Conservation (phyloP, 2,888 invertebrate species). For the Athetis lepigone region DNA sequence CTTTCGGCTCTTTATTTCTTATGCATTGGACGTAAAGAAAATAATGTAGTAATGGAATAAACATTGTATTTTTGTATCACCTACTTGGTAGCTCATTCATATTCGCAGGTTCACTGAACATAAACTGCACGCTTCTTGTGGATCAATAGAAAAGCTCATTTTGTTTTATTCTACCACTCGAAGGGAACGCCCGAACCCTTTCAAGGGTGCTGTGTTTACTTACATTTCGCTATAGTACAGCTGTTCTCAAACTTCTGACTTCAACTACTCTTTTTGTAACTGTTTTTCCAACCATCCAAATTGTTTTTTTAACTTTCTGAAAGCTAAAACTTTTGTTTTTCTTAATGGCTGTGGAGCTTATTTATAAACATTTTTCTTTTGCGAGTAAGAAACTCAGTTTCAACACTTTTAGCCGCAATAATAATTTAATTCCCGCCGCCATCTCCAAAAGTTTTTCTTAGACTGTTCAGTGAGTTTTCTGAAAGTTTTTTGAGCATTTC, state of each 20-base stretch:
- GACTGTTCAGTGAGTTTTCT: background rate
- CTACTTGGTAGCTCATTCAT: constrained; percentile 66
- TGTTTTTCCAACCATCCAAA: constrained; percentile 41
- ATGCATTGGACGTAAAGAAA: constrained; percentile 21
- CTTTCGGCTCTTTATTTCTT: no score
- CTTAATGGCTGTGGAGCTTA: constrained; percentile 36
- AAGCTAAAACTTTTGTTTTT: constrained; percentile 41
- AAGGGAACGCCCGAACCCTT: constrained; percentile 83
- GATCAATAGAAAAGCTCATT: constrained; percentile 85
- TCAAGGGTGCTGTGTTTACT: constrained; percentile 79
- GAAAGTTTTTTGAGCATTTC: constrained; percentile 15
- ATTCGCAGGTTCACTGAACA: constrained; percentile 75
- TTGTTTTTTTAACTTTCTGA: constrained; percentile 44
- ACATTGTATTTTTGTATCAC: constrained; percentile 41
- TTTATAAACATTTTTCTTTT: constrained; percentile 42
- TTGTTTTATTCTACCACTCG: constrained; percentile 84
- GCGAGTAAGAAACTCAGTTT: constrained; percentile 17
- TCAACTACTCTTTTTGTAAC: constrained; percentile 50
- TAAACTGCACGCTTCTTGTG: constrained; percentile 78
- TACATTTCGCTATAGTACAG: constrained; percentile 72
- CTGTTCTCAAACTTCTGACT: constrained; percentile 54
- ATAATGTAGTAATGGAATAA: constrained; percentile 29
- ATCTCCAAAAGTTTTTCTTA: constrained; percentile 17
- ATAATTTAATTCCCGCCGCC: constrained; percentile 30
- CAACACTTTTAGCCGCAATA: constrained; percentile 15